Evolutionary conservation across 2,797 vertebrate genomes (phyloP).

Genomic region (Chelidonichthys spinosus): DNA sequence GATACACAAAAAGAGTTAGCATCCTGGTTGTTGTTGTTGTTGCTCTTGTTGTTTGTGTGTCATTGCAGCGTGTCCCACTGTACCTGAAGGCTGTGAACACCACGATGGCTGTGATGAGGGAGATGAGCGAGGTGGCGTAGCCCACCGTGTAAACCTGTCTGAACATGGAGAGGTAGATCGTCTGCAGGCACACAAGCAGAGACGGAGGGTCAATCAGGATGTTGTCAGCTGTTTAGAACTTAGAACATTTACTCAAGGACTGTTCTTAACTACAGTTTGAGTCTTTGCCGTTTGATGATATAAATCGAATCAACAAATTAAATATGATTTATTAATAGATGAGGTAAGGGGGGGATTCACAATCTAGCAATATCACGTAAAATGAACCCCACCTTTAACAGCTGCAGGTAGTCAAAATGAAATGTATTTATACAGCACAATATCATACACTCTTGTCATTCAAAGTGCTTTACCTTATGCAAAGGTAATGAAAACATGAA

Average conservation of each 20-base stretch:
- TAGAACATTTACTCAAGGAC: no score
- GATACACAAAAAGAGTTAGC: slow-evolving; percentile 10
- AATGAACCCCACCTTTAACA: neutral
- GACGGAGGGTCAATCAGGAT: neutral
- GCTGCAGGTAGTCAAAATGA: neutral
- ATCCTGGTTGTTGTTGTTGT: neutral
- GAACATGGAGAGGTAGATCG: slow-evolving; percentile 87
- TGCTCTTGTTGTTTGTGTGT: slow-evolving; percentile 1
- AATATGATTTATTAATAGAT: neutral
- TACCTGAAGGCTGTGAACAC: slow-evolving; percentile 86
- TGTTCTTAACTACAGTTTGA: no score
- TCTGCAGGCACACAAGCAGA: slow-evolving; percentile 72
- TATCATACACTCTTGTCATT: no score
- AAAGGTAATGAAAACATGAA: neutral
- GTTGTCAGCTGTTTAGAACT: neutral
- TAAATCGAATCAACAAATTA: neutral
- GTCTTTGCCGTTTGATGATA: neutral
- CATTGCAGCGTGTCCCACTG: slow-evolving; percentile 6
- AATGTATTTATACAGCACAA: neutral
- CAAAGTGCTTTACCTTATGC: no score
- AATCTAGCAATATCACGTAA: neutral
- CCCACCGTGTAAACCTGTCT: slow-evolving; percentile 86
- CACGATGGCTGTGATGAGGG: slow-evolving; percentile 83
- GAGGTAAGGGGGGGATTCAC: neutral
- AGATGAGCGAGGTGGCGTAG: slow-evolving; percentile 86